A percentile compares a stretch with the other conserved stretches of the same genome.
Conservation (phyloP, 2,113 vertebrate species). For the Syrrhaptes paradoxus region DNA sequence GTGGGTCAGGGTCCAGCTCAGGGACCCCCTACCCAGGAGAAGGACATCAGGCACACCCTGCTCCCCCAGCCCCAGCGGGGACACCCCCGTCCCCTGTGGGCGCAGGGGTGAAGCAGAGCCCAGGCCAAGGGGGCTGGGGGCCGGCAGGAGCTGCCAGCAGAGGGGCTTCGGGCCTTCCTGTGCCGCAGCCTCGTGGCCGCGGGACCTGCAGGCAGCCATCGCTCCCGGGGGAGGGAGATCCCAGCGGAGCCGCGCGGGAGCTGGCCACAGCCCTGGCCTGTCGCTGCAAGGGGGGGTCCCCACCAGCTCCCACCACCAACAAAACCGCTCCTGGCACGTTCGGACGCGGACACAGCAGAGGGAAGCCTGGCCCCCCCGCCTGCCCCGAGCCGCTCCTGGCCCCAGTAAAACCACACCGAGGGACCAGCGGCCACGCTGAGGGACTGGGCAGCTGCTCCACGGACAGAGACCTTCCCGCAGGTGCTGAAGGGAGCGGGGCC, state of each 20-base stretch:
- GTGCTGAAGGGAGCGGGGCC: not conserved
- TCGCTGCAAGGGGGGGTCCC: too few relatives aligned
- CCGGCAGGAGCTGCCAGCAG: too few relatives aligned
- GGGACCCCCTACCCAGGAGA: not conserved
- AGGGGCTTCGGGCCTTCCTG: too few relatives aligned
- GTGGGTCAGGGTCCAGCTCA: not conserved
- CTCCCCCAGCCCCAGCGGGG: not conserved
- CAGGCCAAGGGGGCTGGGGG: too few relatives aligned
- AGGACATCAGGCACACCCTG: accelerated
- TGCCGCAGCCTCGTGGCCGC: too few relatives aligned
- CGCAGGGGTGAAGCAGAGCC: too few relatives aligned
- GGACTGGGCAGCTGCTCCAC: not conserved
- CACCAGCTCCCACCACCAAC: not conserved
- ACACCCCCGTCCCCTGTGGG: not conserved
- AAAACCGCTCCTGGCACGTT: accelerated
- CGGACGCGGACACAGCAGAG: accelerated
- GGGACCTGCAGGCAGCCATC: too few relatives aligned
- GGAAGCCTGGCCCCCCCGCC: too few relatives aligned
- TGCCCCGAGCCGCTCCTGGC: too few relatives aligned
- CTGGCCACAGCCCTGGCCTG: not conserved
- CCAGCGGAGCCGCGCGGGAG: too few relatives aligned
- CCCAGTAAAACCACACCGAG: not conserved
- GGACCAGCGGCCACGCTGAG: not conserved
- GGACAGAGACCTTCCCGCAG: not conserved
- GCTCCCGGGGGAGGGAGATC: too few relatives aligned